These are phyloP conservation scores for Temnothorax nylanderi DNA, from an alignment of 1,140 invertebrate species.

Conservation along the genomic window DNA sequence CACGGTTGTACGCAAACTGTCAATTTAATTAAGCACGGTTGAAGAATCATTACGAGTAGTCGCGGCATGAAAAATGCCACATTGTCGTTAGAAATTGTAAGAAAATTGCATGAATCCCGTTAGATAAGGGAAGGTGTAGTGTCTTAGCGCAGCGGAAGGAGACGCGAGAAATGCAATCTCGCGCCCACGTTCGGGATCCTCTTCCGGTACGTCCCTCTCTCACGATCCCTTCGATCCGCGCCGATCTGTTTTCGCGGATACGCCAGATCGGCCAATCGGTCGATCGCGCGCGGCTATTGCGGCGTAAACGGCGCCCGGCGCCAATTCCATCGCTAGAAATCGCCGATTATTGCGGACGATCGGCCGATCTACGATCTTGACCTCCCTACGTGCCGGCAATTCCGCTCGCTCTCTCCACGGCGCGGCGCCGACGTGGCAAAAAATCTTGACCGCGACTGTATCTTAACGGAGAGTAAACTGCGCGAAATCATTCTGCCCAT, in stretches of 20 bases:
- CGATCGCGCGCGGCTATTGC: slow-evolving; percentile 26
- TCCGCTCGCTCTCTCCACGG: background rate
- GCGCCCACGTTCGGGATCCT: background rate
- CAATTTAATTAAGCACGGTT: slow-evolving; percentile 15
- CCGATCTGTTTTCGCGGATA: slow-evolving; percentile 32
- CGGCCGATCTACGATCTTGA: slow-evolving; percentile 45
- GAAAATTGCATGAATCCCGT: slow-evolving; percentile 1
- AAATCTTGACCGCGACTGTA: slow-evolving; percentile 45
- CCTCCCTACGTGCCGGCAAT: slow-evolving; percentile 40
- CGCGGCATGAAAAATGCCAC: background rate
- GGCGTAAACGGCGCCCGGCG: slow-evolving; percentile 33
- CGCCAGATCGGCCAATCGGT: slow-evolving; percentile 9
- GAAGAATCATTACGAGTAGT: background rate
- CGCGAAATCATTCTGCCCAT: slow-evolving; percentile 39
- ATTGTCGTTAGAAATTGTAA: slow-evolving; percentile 33
- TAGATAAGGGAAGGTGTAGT: slow-evolving; percentile 20
- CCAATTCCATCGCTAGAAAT: slow-evolving; percentile 51
- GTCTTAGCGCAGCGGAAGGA: slow-evolving; percentile 13
- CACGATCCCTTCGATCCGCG: slow-evolving; percentile 26
- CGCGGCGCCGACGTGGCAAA: background rate
- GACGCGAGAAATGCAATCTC: slow-evolving; percentile 18
- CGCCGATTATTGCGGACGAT: slow-evolving; percentile 49
- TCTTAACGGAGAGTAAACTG: background rate
- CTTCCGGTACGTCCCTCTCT: slow-evolving; percentile 43
- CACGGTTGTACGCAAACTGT: background rate